Evolutionary conservation across 2,888 invertebrate species (phyloP).

Genomic region (Nematopogon swammerdamellus): DNA sequence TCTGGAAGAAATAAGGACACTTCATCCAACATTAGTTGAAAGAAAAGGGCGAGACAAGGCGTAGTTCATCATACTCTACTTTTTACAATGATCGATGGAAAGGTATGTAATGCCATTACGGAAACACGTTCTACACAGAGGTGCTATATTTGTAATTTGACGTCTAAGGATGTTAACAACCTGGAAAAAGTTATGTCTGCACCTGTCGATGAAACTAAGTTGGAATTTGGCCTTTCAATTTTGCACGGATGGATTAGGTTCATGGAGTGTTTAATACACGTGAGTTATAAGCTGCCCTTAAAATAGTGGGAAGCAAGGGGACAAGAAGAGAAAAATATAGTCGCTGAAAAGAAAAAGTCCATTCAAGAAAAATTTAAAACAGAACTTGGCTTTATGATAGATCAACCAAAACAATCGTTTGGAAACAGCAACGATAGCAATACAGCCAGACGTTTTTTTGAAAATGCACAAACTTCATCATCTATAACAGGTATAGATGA

Average conservation of each 20-base stretch:
- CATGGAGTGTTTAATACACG: slow-evolving; percentile 18
- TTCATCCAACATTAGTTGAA: too few relatives aligned
- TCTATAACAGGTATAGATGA: slow-evolving; percentile 3
- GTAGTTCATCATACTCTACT: slow-evolving; percentile 12
- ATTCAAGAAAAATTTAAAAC: slow-evolving; percentile 1
- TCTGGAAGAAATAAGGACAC: too few relatives aligned
- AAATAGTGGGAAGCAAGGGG: slow-evolving; percentile 16
- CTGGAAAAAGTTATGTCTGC: slow-evolving; percentile 9
- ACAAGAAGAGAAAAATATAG: slow-evolving; percentile 10
- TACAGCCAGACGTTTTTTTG: background rate
- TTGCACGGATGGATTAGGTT: slow-evolving; percentile 18
- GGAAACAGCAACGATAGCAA: slow-evolving; percentile 3
- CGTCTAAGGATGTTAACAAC: slow-evolving; percentile 19
- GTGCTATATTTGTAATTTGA: slow-evolving; percentile 19
- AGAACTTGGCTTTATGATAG: too few relatives aligned
- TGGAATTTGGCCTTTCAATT: slow-evolving; percentile 17
- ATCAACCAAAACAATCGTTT: background rate
- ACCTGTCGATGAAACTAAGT: slow-evolving; percentile 10
- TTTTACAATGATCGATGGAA: slow-evolving; percentile 20
- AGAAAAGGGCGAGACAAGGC: too few relatives aligned
- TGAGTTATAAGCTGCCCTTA: slow-evolving; percentile 19
- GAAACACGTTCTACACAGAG: slow-evolving; percentile 18
- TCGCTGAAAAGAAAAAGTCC: slow-evolving; percentile 7
- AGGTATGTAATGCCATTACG: slow-evolving; percentile 20
- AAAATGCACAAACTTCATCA: background rate